phyloP scores from a whole-genome alignment of 2,888 invertebrate genomes.

The Cetonia aurata region DNA sequence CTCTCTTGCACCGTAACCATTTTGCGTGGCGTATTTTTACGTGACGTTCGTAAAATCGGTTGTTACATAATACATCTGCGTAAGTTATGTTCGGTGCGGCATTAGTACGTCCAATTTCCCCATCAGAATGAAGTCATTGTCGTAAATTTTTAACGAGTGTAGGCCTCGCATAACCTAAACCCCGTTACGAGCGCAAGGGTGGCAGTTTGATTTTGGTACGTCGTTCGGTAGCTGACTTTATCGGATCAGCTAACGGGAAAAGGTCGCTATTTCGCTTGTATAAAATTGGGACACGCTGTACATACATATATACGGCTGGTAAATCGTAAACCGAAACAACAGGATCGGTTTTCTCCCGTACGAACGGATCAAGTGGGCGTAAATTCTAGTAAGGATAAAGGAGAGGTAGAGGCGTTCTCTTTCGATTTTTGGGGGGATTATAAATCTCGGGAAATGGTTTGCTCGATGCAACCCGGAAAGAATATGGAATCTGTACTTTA shows the following conservation, averaged over 20 bases:
- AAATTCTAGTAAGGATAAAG: not conserved
- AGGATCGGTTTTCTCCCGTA: slow-evolving; percentile 10
- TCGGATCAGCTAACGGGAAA: slow-evolving; percentile 8
- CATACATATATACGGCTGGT: slow-evolving; percentile 10
- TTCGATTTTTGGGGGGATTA: too few relatives aligned
- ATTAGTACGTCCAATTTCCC: slow-evolving; percentile 26
- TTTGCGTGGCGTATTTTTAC: slow-evolving; percentile 4
- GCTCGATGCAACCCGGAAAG: too few relatives aligned
- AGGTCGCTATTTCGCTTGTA: slow-evolving; percentile 22
- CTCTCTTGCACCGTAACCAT: not conserved
- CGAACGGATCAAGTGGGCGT: slow-evolving; percentile 7
- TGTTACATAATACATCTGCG: not conserved
- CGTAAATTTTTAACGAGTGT: slow-evolving; percentile 33
- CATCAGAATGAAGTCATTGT: slow-evolving; percentile 29
- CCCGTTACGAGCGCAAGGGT: not conserved
- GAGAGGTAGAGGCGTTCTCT: too few relatives aligned
- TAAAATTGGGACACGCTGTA: slow-evolving; percentile 31
- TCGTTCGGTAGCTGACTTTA: slow-evolving; percentile 35
- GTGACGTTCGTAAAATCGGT: slow-evolving; percentile 12
- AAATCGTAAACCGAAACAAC: slow-evolving; percentile 33
- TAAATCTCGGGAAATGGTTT: too few relatives aligned
- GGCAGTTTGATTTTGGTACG: slow-evolving; percentile 31
- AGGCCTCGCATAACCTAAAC: not conserved
- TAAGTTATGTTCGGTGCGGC: slow-evolving; percentile 6
- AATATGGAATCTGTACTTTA: too few relatives aligned